Evolutionary conservation across 2,113 vertebrate genomes (phyloP), one percentile per base, ranked within the genome.

Genomic region (Hemichromis elongatus): DNA sequence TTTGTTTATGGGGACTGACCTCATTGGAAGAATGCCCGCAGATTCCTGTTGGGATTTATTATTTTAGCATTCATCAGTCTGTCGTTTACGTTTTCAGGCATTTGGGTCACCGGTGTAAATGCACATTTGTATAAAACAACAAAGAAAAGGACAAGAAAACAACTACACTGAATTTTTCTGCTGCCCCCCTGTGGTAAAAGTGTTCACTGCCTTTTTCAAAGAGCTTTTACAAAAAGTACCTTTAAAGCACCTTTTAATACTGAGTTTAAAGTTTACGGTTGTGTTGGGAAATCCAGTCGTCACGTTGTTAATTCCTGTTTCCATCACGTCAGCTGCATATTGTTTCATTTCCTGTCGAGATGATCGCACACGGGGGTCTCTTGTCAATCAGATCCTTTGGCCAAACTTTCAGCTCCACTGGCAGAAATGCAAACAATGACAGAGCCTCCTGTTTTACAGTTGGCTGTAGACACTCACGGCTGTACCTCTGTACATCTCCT

Each of bases 321-420:
- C 57, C 6, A 16, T 33, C 57, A 1, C 6, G 57, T 59, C 57
- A 59, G 57, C 57, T 33, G 33, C 33, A 33, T 33, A 6, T 33
- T 33, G 7, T 33, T 33, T 33, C 33, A 33, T 33, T 33, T 7
- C 33, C 33, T 8, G 57, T 61, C 1, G 16, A 35, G 9, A 61
- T 61, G 57, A 61, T 33, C 57, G 16, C 61, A 66, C 61, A 0
- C 61, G 33, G 28, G 10, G 1, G 5, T 33, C 57, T 61, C 16
- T 0, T 33, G 57, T 59, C 28, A 59, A 28, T 57, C 55, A 59
- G 5, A 59, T 59, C 16, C 28, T 59, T 59, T 59, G 9, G 33
- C 9, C 0, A 18, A 0, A 33, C 2, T 61, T 61, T 59, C 57
- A 33, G 9, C 16, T 61, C 57, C 28, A 4, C 6, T 37, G 59